Evolutionary conservation across 2,797 vertebrate genomes (phyloP), one percentile per base, ranked within the genome.

Genomic region (Pangasius djambal): DNA sequence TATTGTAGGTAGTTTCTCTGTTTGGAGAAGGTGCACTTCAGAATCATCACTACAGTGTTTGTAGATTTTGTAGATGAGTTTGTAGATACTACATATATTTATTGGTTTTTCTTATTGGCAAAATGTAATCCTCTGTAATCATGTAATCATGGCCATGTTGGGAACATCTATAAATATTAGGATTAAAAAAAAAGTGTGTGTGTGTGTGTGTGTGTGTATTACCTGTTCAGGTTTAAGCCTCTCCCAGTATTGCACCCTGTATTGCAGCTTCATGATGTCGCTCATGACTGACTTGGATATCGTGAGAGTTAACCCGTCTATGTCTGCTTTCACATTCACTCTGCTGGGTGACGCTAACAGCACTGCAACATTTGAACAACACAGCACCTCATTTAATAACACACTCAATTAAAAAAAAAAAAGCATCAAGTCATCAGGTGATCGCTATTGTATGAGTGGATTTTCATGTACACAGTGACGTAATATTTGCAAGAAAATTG

Each of bases 221-320:
- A 87, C 89, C 89, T 89, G 34, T 57, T 78, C 31, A 59, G 86
- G 86, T 10, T 65, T 59, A 59, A 13, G 37, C 13, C 1, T 52
- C 63, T 89, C 86, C 89, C 89, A 89, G 72, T 87, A 89, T 22
- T 6, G 48, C 2, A 89, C 59, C 0, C 25, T 57, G 72, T 89
- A 87, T 0, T 50, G 10, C 63, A 89, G 12, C 28, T 28, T 34
- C 70, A 87, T 87, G 18, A 2, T 28, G 0, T 65, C 57, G 5
- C 63, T 87, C 78, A 85, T 78, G 18, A 79, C 70, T 0, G 81
- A 72, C 37, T 78, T 1, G 59, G 81, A 69, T 1, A 89, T 78
- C 0, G 13, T 87, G 1, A 89, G 86, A 3, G 44, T 78, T 13
- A 89, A 50, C 50, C 70, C n/a, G 4, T 78, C 81, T n/a, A n/a